phyloP scores from a whole-genome alignment of 1,140 invertebrate genomes.

The Zaprionus kolodkinae region DNA sequence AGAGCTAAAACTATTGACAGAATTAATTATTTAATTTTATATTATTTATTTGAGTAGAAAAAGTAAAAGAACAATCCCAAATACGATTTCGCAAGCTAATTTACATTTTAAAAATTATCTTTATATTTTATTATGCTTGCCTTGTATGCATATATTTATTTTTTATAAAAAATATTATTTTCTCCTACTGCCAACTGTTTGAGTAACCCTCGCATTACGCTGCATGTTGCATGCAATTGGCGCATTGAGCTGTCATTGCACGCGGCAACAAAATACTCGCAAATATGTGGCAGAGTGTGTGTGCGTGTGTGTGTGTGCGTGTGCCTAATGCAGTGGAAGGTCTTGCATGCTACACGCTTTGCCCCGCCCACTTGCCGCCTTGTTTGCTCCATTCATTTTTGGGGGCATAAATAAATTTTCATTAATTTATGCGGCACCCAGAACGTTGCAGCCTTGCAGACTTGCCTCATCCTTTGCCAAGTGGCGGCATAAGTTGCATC shows the following conservation, averaged over 20 bases:
- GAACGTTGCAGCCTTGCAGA: conserved; percentile 24
- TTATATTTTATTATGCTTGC: too few relatives aligned
- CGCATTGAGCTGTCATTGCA: conserved; percentile 37
- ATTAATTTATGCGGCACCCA: conserved; percentile 71
- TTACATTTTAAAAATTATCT: too few relatives aligned
- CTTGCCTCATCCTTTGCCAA: conserved; percentile 52
- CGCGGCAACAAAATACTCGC: conserved; percentile 34
- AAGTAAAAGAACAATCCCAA: too few relatives aligned
- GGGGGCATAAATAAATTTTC: conserved; percentile 76
- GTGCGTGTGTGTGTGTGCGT: conserved; percentile 15
- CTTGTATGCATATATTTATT: too few relatives aligned
- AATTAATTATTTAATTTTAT: too few relatives aligned
- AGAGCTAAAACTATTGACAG: too few relatives aligned
- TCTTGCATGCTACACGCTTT: conserved; percentile 23
- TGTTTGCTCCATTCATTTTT: conserved; percentile 62
- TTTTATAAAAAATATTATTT: too few relatives aligned
- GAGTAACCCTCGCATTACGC: conserved; percentile 2
- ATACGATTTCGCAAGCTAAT: too few relatives aligned
- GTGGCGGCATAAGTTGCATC: conserved; percentile 68
- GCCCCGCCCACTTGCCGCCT: not conserved
- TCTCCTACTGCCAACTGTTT: not conserved
- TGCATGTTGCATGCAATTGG: conserved; percentile 60
- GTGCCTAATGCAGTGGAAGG: conserved; percentile 71
- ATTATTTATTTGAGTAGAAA: too few relatives aligned
- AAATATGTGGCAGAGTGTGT: not conserved